Conservation (phyloP, 1,140 invertebrate genomes). For the Achatina immaculata region DNA sequence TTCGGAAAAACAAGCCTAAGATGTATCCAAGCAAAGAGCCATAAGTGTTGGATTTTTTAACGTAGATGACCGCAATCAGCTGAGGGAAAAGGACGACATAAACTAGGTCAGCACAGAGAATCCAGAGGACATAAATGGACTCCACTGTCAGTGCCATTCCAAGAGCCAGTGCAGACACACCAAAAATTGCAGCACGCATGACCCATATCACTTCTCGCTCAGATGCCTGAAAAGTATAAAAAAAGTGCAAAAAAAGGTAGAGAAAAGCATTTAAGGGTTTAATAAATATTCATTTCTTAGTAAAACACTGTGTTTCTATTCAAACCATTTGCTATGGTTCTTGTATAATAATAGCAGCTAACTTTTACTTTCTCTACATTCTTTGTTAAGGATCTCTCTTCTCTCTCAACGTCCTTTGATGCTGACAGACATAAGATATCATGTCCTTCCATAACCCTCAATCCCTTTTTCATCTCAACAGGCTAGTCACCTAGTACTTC, state of each 20-base stretch:
- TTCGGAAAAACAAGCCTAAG: conserved; percentile 86
- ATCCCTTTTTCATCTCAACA: too few relatives aligned
- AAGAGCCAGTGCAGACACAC: conserved; percentile 93
- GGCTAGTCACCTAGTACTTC: too few relatives aligned
- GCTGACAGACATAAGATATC: too few relatives aligned
- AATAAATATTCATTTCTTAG: too few relatives aligned
- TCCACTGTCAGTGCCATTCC: conserved; percentile 96
- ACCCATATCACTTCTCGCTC: conserved; percentile 94
- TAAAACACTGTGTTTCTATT: too few relatives aligned
- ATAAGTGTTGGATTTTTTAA: conserved; percentile 84
- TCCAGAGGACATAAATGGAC: conserved; percentile 97
- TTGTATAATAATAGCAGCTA: too few relatives aligned
- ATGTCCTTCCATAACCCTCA: too few relatives aligned
- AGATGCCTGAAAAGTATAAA: conserved; percentile 63
- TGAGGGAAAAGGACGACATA: conserved; percentile 98
- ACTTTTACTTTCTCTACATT: too few relatives aligned
- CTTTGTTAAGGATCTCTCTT: too few relatives aligned
- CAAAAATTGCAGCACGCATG: conserved; percentile 92
- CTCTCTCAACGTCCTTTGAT: too few relatives aligned
- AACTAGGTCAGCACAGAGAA: conserved; percentile 95
- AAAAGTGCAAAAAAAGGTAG: conserved; percentile 4
- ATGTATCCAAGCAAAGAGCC: conserved; percentile 88
- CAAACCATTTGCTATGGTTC: too few relatives aligned
- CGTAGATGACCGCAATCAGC: conserved; percentile 95
- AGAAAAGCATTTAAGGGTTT: too few relatives aligned